Evolutionary conservation across 2,113 vertebrate species (phyloP), one percentile per base, ranked within the genome.

Genomic region (Colaptes auratus): DNA sequence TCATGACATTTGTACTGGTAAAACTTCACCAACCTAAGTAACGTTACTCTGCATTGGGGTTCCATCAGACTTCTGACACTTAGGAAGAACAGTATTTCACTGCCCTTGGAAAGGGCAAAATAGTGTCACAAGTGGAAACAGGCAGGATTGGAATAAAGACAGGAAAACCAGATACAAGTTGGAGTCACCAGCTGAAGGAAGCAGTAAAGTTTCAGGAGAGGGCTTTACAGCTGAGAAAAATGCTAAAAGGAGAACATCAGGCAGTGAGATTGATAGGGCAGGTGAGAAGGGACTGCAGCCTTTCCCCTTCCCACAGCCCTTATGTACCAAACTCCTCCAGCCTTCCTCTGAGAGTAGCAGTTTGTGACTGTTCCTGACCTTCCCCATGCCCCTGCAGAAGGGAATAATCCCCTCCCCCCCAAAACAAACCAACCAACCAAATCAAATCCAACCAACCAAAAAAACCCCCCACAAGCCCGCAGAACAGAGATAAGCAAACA

Each of bases 111-210:
- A 88, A 65, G 15, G 25, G n/a, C 58, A 87, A 69, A 74, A 59
- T 6, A 59, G 5, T 33, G 35, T 63, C 17, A 36, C 3, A 61
- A 56, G 8, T 44, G 28, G 7, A 82, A 76, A 13, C 12, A 63
- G 0, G 0, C 1, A 82, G 15, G 16, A 52, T 1, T 27, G 21
- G 15, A 10, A 79, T 28, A 66, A 78, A 44, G 23, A 28, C 46
- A 72, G 55, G 30, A 70, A 70, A 48, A 82, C 27, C 72, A 72
- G 25, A 72, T 5, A 18, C 2, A 72, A 69, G 15, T 19, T 76
- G 39, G 48, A 90, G 3, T 1, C 79, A 65, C 3, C 18, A 67
- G 12, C 48, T 28, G 60, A 79, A 89, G 15, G 6, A 75, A 85
- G 55, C 13, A 84, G 6, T 21, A 69, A 36, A 17, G 7, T 80